Evolutionary conservation across 2,113 vertebrate genomes (phyloP).

Genomic region (Peromyscus maniculatus): DNA sequence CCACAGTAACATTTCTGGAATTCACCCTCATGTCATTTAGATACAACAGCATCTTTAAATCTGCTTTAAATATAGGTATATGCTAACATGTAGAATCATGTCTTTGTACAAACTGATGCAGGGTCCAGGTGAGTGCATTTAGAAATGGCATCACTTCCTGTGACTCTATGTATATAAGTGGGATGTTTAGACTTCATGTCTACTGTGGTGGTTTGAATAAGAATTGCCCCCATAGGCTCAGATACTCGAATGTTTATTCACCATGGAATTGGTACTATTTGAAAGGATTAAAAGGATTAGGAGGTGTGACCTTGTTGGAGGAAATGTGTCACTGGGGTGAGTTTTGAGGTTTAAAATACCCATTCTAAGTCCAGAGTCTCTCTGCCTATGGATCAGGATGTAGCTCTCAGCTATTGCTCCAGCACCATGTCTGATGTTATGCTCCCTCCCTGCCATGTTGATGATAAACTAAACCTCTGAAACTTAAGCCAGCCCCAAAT

Average conservation of each 20-base stretch:
- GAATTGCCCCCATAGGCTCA: no score
- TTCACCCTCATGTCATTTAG: constrained; percentile 27
- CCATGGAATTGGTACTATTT: no score
- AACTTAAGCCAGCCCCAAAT: neutral
- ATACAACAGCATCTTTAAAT: neutral
- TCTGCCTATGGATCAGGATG: neutral
- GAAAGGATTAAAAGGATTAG: neutral
- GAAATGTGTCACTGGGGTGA: neutral
- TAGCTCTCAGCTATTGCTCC: neutral
- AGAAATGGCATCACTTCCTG: neutral
- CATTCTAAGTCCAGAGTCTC: neutral
- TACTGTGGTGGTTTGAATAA: neutral
- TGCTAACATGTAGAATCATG: constrained; percentile 47
- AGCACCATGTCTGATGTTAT: neutral
- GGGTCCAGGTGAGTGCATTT: neutral
- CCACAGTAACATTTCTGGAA: constrained; percentile 21
- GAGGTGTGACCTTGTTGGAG: neutral
- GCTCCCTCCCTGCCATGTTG: neutral
- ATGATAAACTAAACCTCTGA: neutral
- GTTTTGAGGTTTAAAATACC: neutral
- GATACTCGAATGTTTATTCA: neutral
- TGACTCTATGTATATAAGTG: constrained; percentile 57
- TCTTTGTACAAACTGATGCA: constrained; percentile 22
- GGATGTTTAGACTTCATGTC: constrained; percentile 46
- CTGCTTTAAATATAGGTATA: neutral